Evolutionary conservation across 2,888 invertebrate genomes (phyloP).

Genomic region (Rhimphoctona megacephalus): DNA sequence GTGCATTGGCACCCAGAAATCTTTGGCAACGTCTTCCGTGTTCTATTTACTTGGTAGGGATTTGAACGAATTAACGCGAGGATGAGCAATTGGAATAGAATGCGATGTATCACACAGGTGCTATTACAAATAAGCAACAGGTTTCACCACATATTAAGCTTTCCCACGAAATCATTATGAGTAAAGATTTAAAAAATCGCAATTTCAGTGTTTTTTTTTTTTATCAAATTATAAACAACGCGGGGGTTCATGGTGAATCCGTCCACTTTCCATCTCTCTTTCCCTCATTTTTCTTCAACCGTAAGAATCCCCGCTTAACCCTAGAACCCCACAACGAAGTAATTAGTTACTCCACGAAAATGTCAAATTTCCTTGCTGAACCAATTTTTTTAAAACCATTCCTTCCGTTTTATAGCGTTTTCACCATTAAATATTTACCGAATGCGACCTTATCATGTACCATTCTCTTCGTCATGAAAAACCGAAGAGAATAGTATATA

Average conservation of each 20-base stretch:
- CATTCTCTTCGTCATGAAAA: too few relatives aligned
- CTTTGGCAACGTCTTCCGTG: constrained; percentile 76
- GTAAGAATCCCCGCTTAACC: constrained; percentile 20
- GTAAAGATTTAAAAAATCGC: background rate
- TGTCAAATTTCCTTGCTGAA: too few relatives aligned
- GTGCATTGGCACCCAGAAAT: constrained; percentile 61
- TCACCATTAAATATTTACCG: too few relatives aligned
- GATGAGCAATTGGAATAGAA: constrained; percentile 69
- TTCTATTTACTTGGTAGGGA: constrained; percentile 69
- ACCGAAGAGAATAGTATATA: too few relatives aligned
- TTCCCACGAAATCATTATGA: background rate
- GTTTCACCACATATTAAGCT: constrained; percentile 23
- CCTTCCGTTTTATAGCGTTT: too few relatives aligned
- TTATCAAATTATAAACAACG: background rate
- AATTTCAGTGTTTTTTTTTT: background rate
- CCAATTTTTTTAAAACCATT: too few relatives aligned
- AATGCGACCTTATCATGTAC: too few relatives aligned
- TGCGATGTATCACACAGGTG: constrained; percentile 63
- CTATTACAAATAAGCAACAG: constrained; percentile 57
- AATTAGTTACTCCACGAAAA: too few relatives aligned
- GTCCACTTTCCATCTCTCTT: constrained; percentile 2
- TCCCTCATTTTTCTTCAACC: background rate
- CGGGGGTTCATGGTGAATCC: constrained; percentile 26
- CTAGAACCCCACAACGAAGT: too few relatives aligned
- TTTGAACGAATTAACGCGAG: constrained; percentile 45